Base-by-base conservation (phyloP, 1,140 invertebrate species). In the Triops cancriformis region DNA sequence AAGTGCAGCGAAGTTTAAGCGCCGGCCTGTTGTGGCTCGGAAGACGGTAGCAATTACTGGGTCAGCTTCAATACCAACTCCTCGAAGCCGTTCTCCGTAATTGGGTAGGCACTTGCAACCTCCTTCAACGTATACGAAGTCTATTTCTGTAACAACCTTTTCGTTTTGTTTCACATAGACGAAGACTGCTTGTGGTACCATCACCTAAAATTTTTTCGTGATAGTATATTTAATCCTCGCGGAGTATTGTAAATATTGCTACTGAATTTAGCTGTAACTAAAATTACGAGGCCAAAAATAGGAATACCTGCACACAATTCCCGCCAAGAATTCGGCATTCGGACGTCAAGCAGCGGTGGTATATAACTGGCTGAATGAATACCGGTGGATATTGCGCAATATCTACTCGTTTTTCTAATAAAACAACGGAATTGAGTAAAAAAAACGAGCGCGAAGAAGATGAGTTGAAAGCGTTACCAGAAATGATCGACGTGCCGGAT, bases 311-410 rank as follows among this genome's bases (percentile, higher is more conserved):
- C 26, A 28, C 45, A 51, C 78, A 79, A 37, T n/a, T 76, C 43
- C 78, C 78, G 23, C 78, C 72, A 26, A 79, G 31, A 23, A 79
- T 64, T 23, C 51, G 73, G 74, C 74, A 79, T 27, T 45, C 26
- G 26, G 31, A 31, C 37, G 64, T 75, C 1, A 14, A 6, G 72
- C 78, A 79, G 11, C 31, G 74, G 3, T 76, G 26, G 51, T 76
- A 79, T 26, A 79, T 73, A 4, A 79, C 78, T 14, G 78, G 78
- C 51, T 79, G 78, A 27, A 51, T 72, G 28, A 79, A 76, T 23
- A 27, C 28, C n/a, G 73, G 51, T n/a, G 41, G 26, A 64, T 72
- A 43, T 37, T 79, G 78, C 4, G 75, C 42, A 27, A 79, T 72
- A 27, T 51, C 31, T 26, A 79, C 78, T 77, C 78, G 43, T 76